Conservation (phyloP, 2,888 invertebrate species). For the Bombylius discolor region DNA sequence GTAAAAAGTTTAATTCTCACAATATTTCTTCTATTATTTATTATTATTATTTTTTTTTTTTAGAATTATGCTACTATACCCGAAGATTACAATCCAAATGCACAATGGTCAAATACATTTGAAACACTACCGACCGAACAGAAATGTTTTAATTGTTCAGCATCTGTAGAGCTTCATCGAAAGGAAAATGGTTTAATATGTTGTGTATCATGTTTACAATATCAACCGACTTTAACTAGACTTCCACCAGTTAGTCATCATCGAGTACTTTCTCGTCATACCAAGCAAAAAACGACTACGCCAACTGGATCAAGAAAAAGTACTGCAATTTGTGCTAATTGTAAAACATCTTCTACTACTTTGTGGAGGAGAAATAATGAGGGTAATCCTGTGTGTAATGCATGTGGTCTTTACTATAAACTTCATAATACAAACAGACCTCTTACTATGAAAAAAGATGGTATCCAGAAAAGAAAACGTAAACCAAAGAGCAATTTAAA, state of each 20-base stretch:
- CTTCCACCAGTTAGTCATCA: constrained; percentile 9
- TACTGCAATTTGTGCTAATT: constrained; percentile 46
- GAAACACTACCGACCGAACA: constrained; percentile 17
- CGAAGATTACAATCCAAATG: constrained; percentile 28
- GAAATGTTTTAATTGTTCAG: constrained; percentile 27
- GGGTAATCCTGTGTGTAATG: constrained; percentile 78
- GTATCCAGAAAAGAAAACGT: constrained; percentile 92
- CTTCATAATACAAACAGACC: constrained; percentile 62
- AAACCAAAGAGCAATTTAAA: constrained; percentile 54
- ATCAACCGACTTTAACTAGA: background rate
- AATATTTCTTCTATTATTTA: no score
- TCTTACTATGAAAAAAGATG: constrained; percentile 96
- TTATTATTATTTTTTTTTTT: background rate
- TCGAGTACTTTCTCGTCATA: constrained; percentile 25
- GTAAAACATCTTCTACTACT: constrained; percentile 54
- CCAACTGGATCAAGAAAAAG: constrained; percentile 30
- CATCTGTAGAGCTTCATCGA: constrained; percentile 18
- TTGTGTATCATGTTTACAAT: constrained; percentile 3
- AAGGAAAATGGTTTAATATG: constrained; percentile 19
- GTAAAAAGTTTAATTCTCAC: background rate
- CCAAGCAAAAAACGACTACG: constrained; percentile 26
- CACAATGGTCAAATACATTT: constrained; percentile 15
- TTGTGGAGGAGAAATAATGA: constrained; percentile 78
- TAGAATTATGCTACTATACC: constrained; percentile 28
- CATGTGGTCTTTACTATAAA: constrained; percentile 47